A percentile compares a stretch with the other conserved stretches of the same genome.
These are phyloP conservation scores for Arnoldichthys spilopterus DNA, from an alignment of 2,797 vertebrate species.

Conservation along the genomic window DNA sequence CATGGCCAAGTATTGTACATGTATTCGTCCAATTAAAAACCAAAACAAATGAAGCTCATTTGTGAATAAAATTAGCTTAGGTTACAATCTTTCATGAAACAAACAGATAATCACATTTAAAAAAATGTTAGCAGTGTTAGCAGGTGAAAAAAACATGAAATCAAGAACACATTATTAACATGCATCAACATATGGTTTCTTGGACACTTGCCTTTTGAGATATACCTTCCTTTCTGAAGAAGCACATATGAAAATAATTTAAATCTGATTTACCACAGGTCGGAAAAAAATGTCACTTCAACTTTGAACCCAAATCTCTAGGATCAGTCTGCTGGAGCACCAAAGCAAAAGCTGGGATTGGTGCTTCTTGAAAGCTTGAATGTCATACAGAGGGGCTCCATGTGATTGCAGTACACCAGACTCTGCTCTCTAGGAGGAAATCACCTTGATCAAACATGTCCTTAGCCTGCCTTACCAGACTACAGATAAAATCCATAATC, in stretches of 20 bases:
- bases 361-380: background rate
- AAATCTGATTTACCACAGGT: background rate
- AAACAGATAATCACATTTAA: too few relatives aligned
- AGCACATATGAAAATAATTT: background rate
- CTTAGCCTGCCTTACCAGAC: background rate
- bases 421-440: background rate
- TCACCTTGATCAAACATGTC: slow-evolving; percentile 19
- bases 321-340: background rate
- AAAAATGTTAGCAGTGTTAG: too few relatives aligned
- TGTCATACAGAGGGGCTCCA: background rate
- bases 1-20: background rate
- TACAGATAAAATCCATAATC: background rate
- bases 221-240: too few relatives aligned
- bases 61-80: too few relatives aligned
- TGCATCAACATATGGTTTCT: too few relatives aligned
- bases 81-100: too few relatives aligned
- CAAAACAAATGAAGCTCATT: too few relatives aligned
- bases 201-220: too few relatives aligned
- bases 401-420: background rate
- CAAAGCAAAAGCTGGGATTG: background rate
- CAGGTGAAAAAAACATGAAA: too few relatives aligned
- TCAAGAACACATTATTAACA: too few relatives aligned
- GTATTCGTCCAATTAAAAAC: too few relatives aligned
- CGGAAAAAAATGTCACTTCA: background rate
- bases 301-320: too few relatives aligned